Percentiles rank a stretch among this genome's conserved stretches.
phyloP scores from a whole-genome alignment of 37 sponge, comb jelly and placozoan species.

The Cliona cf. orientalis region DNA sequence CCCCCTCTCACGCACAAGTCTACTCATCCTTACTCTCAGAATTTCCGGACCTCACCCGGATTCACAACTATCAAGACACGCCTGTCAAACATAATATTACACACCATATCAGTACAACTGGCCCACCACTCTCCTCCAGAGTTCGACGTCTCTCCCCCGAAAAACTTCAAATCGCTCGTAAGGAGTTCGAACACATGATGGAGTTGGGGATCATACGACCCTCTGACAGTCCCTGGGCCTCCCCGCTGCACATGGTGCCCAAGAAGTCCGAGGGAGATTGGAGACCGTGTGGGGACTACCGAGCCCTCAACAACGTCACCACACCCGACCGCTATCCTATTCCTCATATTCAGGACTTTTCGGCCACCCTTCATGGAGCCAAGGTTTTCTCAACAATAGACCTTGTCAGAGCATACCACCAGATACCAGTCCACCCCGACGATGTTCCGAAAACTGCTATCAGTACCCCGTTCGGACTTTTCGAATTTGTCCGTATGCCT shows the following conservation, averaged over 20 bases:
- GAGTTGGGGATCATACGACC: conserved; percentile 65
- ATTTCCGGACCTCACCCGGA: conserved; percentile 27
- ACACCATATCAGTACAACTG: not conserved
- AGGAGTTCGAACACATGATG: conserved; percentile 59
- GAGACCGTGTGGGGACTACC: conserved; percentile 83
- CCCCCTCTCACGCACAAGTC: not conserved
- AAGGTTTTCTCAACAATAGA: conserved; percentile 66
- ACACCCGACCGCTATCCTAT: conserved; percentile 69
- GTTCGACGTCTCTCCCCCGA: conserved; percentile 54
- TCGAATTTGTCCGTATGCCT: conserved; percentile 50
- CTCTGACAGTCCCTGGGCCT: conserved; percentile 65
- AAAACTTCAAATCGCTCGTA: conserved; percentile 30
- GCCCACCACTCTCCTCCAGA: not conserved
- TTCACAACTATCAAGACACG: not conserved
- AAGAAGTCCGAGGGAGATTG: conserved; percentile 59
- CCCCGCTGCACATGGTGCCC: conserved; percentile 76
- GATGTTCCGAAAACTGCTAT: conserved; percentile 72
- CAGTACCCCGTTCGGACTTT: conserved; percentile 67
- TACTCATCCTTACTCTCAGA: conserved; percentile 3
- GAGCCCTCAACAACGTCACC: conserved; percentile 62
- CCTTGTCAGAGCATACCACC: conserved; percentile 55
- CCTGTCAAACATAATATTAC: not conserved
- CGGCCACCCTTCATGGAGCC: conserved; percentile 48
- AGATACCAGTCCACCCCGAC: conserved; percentile 50
- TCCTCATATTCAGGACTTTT: conserved; percentile 73